Evolutionary conservation across 2,113 vertebrate species (phyloP), one percentile per base, ranked within the genome.

Genomic region (Accipiter cooperii): DNA sequence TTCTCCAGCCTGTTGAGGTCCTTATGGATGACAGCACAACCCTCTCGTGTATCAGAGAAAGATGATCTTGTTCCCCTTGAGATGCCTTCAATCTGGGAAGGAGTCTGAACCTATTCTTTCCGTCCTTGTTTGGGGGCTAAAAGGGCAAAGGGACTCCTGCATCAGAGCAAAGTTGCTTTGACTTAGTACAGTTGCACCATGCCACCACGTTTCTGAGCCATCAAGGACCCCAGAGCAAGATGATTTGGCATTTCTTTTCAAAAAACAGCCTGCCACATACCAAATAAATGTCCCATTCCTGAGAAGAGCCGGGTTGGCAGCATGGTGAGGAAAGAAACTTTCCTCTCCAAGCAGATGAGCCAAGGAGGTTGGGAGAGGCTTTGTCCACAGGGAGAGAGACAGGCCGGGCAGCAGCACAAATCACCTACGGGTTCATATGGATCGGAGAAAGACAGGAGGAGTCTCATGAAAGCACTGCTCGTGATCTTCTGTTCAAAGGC

Each of bases 341-440:
- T 11, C 58, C n/a, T 84, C 47, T 69, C 47, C 16, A 6, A 46
- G 36, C 25, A 64, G 57, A 13, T 36, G 25, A 82, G 63, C 49
- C 18, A 8, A 40, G 28, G 54, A 79, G 20, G 33, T 2, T 36
- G 42, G n/a, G 47, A 63, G 54, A 79, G 13, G 28, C 24, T 49
- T 71, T 29, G 31, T 47, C 38, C 16, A 3, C 4, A 16, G 33
- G 16, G 17, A 9, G 7, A 15, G 31, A 33, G 47, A 18, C 36
- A 13, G 26, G 24, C 29, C 44, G 51, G 14, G 38, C 38, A 25
- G 68, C 36, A 29, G 44, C 57, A 8, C 12, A 5, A 17, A 11
- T 31, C 34, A 19, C 15, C 42, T 42, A 1, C 14, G 16, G 66
- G 24, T 44, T 68, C 28, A 0, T 14, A 2, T 1, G 8, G 54